Percentiles rank a stretch among this genome's conserved stretches.
These are phyloP conservation scores for Mandrillus leucophaeus DNA, from an alignment of 2,113 vertebrate species.

Conservation along the genomic window DNA sequence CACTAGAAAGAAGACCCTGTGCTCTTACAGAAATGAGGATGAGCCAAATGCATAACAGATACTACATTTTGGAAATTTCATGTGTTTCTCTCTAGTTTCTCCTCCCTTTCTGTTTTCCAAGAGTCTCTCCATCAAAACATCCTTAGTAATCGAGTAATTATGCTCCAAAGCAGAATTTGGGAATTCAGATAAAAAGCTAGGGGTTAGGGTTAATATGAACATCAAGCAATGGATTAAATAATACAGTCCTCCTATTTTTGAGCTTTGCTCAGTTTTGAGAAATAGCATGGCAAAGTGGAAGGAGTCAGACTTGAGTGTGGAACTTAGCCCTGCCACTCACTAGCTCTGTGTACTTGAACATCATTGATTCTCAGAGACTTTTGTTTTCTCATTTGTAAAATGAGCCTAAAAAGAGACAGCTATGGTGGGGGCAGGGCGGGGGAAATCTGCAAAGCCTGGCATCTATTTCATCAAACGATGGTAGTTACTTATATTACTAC, in stretches of 20 bases:
- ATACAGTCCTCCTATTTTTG: not conserved
- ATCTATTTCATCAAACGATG: not conserved
- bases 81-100: not conserved
- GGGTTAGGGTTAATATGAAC: not conserved
- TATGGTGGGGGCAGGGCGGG: not conserved
- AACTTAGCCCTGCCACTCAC: too few species aligned
- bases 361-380: not conserved
- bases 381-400: not conserved
- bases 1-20: not conserved
- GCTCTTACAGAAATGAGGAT: not conserved
- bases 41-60: not conserved
- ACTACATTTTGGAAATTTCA: not conserved
- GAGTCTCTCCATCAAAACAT: not conserved
- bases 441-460: not conserved
- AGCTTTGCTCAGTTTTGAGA: not conserved
- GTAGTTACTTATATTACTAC: not conserved
- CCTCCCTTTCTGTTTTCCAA: not conserved
- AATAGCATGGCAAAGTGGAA: not conserved
- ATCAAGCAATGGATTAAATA: not conserved
- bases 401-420: not conserved
- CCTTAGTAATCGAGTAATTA: not conserved
- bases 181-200: not conserved
- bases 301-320: not conserved
- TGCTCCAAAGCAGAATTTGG: not conserved
- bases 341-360: not conserved